phyloP scores from a whole-genome alignment of 2,888 invertebrate genomes.

The Sminthurinus aureus region DNA sequence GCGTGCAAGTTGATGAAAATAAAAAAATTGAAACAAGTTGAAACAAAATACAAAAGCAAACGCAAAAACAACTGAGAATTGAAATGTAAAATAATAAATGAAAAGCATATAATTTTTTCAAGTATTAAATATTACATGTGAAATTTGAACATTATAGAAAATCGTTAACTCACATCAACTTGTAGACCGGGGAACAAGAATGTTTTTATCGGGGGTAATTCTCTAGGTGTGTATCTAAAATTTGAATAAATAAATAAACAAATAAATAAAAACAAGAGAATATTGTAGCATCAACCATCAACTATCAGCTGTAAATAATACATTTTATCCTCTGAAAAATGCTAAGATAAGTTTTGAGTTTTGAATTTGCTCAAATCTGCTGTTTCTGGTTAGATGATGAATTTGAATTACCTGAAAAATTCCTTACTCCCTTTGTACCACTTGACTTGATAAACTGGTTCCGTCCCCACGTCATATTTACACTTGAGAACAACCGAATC shows the following conservation, averaged over 20 bases:
- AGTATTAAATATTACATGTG: background rate
- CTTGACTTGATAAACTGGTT: slow-evolving; percentile 57
- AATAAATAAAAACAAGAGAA: too few relatives aligned
- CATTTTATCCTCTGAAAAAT: too few relatives aligned
- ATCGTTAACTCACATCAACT: slow-evolving; percentile 57
- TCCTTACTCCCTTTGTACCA: slow-evolving; percentile 60
- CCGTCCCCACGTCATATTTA: slow-evolving; percentile 52
- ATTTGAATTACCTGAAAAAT: slow-evolving; percentile 48
- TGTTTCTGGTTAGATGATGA: background rate
- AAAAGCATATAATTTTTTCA: too few relatives aligned
- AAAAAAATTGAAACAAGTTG: too few relatives aligned
- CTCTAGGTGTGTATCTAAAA: slow-evolving; percentile 55
- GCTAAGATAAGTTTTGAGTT: too few relatives aligned
- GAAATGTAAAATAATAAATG: too few relatives aligned
- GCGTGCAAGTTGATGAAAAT: too few relatives aligned
- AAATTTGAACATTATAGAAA: background rate
- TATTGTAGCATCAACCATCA: too few relatives aligned
- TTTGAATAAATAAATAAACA: background rate
- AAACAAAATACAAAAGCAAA: too few relatives aligned
- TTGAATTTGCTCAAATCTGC: too few relatives aligned
- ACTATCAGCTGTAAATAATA: too few relatives aligned
- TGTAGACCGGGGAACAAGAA: slow-evolving; percentile 54
- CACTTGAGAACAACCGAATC: slow-evolving; percentile 51
- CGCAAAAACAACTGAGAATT: too few relatives aligned
- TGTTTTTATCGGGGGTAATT: slow-evolving; percentile 56